Evolutionary conservation across 2,888 invertebrate genomes (phyloP), one percentile per base, ranked within the genome.

Genomic region (Drosophila histrio): DNA sequence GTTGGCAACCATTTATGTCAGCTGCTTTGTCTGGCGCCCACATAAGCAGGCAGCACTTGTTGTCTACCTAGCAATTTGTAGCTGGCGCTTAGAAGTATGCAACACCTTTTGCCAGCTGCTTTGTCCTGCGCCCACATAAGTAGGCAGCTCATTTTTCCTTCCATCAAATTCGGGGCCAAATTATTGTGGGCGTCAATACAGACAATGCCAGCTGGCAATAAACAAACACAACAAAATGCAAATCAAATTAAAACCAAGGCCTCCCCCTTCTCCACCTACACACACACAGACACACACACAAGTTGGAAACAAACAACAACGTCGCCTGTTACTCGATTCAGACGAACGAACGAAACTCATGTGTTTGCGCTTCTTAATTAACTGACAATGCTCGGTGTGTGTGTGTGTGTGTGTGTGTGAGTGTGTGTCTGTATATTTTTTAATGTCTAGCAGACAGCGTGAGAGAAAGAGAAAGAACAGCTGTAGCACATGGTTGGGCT

Each of bases 281-380:
- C 13, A 30, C 36, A 24, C 13, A 39, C 8, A 41, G 19, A 22
- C 13, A 57, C 11, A 38, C 7, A 47, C 41, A 57, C 59, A 49
- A 49, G 39, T 43, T 54, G 64, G 57, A 59, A 63, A 57, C 78
- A 77, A 70, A 60, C 59, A 74, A 65, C 62, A 22, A 24, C 22
- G 39, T 50, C 24, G n/a, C 19, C 36, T 21, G 22, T 21, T 28
- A 11, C 28, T 22, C 22, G n/a, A 5, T 28, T 22, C 34, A 22
- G 34, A 34, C 26, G 53, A 19, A 34, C 26, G 53, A 19, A 47
- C 46, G 36, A 38, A 60, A 32, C 38, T 52, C 41, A 58, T 67
- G 32, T 75, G 77, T 78, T 76, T 76, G 79, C 63, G 67, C 68
- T 75, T 74, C 74, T 83, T 84, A 82, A 84, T 82, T 82, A 84